Conservation (phyloP, 2,113 vertebrate genomes). For the Ailurus styani region DNA sequence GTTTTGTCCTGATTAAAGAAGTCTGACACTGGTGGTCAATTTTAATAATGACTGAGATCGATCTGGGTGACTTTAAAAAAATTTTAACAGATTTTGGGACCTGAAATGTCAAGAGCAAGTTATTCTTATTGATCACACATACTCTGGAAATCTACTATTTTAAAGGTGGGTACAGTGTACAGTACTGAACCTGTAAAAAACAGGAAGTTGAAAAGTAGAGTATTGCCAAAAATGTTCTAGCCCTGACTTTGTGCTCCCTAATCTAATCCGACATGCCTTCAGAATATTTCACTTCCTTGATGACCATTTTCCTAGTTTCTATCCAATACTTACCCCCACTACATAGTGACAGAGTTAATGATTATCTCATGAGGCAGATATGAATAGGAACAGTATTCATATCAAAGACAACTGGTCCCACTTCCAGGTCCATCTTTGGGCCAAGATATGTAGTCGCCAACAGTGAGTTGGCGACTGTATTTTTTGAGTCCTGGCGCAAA, state of each 20-base stretch:
- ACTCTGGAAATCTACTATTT: neutral
- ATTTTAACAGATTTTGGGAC: neutral
- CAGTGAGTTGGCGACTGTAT: constrained; percentile 76
- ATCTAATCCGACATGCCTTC: neutral
- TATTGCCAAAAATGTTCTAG: neutral
- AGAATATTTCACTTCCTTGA: constrained; percentile 40
- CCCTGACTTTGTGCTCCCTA: neutral
- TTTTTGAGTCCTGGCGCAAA: constrained; percentile 76
- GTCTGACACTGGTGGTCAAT: neutral
- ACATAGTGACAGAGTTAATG: constrained; percentile 55
- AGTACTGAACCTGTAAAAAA: neutral
- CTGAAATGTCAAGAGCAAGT: neutral
- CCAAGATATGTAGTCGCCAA: constrained; percentile 75
- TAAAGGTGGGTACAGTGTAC: neutral
- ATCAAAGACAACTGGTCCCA: constrained; percentile 72
- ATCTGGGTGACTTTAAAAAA: neutral
- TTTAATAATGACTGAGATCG: constrained; percentile 16
- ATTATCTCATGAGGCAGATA: constrained; percentile 64
- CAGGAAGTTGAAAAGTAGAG: neutral
- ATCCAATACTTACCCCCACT: neutral
- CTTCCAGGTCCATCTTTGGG: constrained; percentile 75
- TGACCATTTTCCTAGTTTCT: constrained; percentile 19
- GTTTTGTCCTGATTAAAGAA: constrained; percentile 33
- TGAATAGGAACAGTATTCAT: constrained; percentile 65
- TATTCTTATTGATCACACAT: neutral